Conservation (phyloP, 2,888 invertebrate species). For the Tetranychus piercei region DNA sequence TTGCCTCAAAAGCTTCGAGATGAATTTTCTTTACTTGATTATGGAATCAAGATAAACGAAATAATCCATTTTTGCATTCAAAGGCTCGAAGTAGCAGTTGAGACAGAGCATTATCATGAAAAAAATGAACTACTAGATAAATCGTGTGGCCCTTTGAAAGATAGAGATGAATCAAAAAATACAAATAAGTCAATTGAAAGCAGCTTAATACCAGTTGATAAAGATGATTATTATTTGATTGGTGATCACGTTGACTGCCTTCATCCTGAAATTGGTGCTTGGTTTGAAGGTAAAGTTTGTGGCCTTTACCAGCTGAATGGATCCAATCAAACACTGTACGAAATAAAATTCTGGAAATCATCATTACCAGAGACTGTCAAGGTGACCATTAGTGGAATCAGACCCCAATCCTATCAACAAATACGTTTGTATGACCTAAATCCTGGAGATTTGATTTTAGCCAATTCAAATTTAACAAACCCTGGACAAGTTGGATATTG, state of each 20-base stretch:
- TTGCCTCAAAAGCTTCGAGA: background rate
- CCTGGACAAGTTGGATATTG: conserved; percentile 45
- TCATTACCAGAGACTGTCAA: conserved; percentile 25
- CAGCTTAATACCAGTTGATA: background rate
- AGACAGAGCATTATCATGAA: background rate
- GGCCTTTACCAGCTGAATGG: conserved; percentile 33
- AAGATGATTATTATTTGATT: conserved; percentile 29
- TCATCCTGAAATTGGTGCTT: conserved; percentile 45
- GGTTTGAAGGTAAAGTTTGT: conserved; percentile 50
- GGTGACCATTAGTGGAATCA: conserved; percentile 38
- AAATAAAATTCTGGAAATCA: conserved; percentile 12
- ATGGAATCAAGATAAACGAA: conserved; percentile 5
- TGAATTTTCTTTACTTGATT: background rate
- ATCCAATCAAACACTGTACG: background rate
- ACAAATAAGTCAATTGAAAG: background rate
- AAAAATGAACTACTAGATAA: background rate
- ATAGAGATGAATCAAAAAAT: background rate
- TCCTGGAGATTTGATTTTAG: conserved; percentile 46
- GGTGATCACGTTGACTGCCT: conserved; percentile 50
- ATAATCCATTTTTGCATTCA: background rate
- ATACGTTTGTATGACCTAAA: conserved; percentile 41
- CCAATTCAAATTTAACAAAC: conserved; percentile 52
- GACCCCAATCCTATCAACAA: conserved; percentile 46
- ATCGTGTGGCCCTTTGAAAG: too few relatives aligned
- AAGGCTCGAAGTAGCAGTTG: background rate